Conservation (phyloP, 2,888 invertebrate genomes). For the Liodrosophila aerea region DNA sequence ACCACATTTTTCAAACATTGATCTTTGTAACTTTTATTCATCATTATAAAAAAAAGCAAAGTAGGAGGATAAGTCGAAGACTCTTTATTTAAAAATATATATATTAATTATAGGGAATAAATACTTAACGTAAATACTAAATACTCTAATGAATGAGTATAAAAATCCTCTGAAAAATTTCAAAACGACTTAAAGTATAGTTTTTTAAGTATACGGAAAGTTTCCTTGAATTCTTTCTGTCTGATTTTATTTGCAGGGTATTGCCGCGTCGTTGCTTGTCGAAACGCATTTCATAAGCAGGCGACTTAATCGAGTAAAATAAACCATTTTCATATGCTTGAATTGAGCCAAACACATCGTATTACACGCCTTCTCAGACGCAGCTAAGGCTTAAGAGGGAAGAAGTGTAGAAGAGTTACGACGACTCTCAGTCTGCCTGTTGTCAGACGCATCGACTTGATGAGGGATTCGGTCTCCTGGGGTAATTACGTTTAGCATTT, state of each 20-base stretch:
- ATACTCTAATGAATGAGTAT: too few species aligned
- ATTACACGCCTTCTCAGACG: conserved; percentile 58
- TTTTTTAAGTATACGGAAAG: too few species aligned
- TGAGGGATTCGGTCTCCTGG: conserved; percentile 42
- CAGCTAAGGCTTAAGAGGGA: not conserved
- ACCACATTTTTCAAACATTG: too few species aligned
- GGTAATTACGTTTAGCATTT: conserved; percentile 55
- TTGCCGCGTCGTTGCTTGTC: conserved; percentile 13
- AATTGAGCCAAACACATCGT: conserved; percentile 76
- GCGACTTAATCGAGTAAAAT: conserved; percentile 81
- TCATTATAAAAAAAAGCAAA: too few species aligned
- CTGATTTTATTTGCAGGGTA: conserved; percentile 9
- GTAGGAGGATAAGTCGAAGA: too few species aligned
- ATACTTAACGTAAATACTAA: too few species aligned
- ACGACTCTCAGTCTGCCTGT: conserved; percentile 34
- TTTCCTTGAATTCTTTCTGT: too few species aligned
- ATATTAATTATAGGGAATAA: too few species aligned
- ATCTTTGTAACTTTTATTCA: too few species aligned
- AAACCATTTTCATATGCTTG: conserved; percentile 80
- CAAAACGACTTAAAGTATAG: too few species aligned
- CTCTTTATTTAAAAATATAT: too few species aligned
- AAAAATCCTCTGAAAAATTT: too few species aligned
- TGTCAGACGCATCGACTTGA: conserved; percentile 35
- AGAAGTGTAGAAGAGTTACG: not conserved
- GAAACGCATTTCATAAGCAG: conserved; percentile 67